Base-by-base conservation (phyloP, 2,797 vertebrate species). In the Poeciliopsis presidionis region DNA sequence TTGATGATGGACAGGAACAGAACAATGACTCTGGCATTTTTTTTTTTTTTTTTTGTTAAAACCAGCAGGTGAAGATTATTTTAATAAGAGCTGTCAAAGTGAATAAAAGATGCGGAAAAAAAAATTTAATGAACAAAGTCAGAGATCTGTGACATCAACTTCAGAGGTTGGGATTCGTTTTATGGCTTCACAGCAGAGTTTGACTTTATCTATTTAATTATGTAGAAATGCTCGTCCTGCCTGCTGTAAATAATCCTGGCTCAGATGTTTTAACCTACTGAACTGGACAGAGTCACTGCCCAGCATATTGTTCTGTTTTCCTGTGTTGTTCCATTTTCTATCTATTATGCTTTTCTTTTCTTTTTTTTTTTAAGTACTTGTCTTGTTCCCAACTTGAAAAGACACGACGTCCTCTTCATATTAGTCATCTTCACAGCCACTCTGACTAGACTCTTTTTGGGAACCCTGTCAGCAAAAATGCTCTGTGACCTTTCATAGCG, bases 401-500 rank as follows among this genome's bases (percentile, higher is more conserved):
- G 9, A 8, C 36, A 22, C 12, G 0, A 22, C 25, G 2, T 22
- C 9, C 55, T 28, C 25, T 57, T 41, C 7, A 16, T 36, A 22
- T 41, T 67, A 4, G 61, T 11, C 13, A 20, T 57, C 46, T 0
- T 45, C 36, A 28, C 53, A 47, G 25, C 12, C 33, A 36, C 20
- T 65, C 6, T 2, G 25, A 47, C 28, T 14, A 1, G 8, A 55
- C 43, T 55, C 13, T 8, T 67, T 59, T 7, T 18, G 3, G 5
- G 20, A 39, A 43, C 14, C 20, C n/a, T 1, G 65, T 63, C 53
- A 72, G 11, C n/a, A 59, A 22, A 28, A 65, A 72, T 55, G 4
- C 30, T 25, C 47, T 77, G 63, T 57, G 5, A 69, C 65, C 82
- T 82, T 80, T 74, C 77, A 16, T 71, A 51, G 43, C 72, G 65